phyloP scores from a whole-genome alignment of 1,140 invertebrate genomes.

The Bombus balteatus region DNA sequence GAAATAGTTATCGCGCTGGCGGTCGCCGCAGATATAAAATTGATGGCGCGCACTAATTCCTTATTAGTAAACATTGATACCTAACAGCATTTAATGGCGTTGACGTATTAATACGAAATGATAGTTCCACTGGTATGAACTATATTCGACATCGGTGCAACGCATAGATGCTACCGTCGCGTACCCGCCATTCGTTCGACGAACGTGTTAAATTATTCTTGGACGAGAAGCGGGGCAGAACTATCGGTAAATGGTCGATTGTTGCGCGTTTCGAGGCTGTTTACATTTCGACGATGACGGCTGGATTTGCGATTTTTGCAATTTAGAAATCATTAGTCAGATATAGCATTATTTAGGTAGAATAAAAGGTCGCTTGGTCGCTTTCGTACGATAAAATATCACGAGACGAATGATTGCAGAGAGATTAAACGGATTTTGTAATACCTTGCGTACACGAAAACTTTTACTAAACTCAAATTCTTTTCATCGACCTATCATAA shows the following conservation, averaged over 20 bases:
- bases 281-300: background rate
- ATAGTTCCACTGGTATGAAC: slow-evolving; percentile 23
- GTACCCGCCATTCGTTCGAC: background rate
- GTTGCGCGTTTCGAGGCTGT: background rate
- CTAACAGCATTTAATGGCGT: slow-evolving; percentile 45
- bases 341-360: no score
- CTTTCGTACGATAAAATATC: background rate
- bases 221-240: background rate
- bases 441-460: background rate
- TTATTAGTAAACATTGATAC: slow-evolving; percentile 64
- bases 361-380: background rate
- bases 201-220: slow-evolving; percentile 21
- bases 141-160: background rate
- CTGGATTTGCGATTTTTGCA: background rate
- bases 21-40: slow-evolving; percentile 44
- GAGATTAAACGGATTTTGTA: no score
- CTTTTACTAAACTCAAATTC: background rate
- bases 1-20: slow-evolving; percentile 39
- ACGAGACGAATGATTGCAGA: no score
- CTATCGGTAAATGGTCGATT: background rate
- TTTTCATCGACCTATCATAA: background rate
- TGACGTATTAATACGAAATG: slow-evolving; percentile 41
- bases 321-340: background rate
- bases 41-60: slow-evolving; percentile 60
- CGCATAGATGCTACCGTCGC: background rate